phyloP scores from a whole-genome alignment of 2,888 invertebrate species.

The Lochmaea crataegi region DNA sequence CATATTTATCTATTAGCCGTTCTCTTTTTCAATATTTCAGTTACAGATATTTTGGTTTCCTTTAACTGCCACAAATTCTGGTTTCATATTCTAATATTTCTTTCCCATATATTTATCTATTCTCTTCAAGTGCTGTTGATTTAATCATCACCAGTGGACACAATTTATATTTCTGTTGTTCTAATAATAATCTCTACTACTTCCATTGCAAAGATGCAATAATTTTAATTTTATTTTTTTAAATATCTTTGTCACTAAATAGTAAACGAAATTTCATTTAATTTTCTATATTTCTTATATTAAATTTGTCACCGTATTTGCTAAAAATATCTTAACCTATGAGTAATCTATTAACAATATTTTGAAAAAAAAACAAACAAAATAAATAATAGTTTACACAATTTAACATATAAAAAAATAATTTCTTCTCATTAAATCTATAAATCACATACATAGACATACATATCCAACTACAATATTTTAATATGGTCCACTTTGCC shows the following conservation, averaged over 20 bases:
- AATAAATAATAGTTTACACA: not conserved
- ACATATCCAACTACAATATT: not conserved
- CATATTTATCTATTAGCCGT: no score
- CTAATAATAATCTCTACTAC: no score
- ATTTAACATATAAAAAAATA: constrained; percentile 17
- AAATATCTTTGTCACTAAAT: not conserved
- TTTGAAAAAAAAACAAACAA: not conserved
- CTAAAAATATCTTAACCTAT: not conserved
- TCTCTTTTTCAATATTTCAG: no score
- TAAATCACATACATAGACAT: constrained; percentile 42
- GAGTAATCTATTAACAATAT: not conserved
- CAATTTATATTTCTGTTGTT: no score
- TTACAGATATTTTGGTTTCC: no score
- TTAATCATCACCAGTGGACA: no score
- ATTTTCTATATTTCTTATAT: not conserved
- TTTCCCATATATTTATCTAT: no score
- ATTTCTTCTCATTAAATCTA: constrained; percentile 20
- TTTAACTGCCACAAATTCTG: no score
- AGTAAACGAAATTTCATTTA: not conserved
- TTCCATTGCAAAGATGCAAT: no score
- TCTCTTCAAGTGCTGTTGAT: no score
- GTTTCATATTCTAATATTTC: no score
- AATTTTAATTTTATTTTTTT: not conserved
- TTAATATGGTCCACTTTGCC: constrained; percentile 63
- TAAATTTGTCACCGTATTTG: constrained; percentile 26